A percentile compares a stretch with the other conserved stretches of the same genome.
Conservation (phyloP, 2,888 invertebrate genomes). For the Archips crataeganus region DNA sequence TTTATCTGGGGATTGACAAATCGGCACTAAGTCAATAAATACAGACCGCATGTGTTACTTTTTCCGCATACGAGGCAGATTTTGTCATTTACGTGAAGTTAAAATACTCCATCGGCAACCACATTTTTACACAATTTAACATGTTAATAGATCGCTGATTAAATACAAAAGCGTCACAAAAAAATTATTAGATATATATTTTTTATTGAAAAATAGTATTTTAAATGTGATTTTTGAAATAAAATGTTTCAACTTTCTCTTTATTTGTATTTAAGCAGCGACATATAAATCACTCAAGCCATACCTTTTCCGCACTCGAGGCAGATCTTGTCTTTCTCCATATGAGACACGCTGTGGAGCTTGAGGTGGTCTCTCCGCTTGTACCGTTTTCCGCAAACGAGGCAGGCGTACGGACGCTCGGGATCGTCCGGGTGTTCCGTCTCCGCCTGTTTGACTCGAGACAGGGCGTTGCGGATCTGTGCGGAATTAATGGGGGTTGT, state of each 20-base stretch:
- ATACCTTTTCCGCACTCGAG: slow-evolving; percentile 89
- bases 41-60: slow-evolving; percentile 62
- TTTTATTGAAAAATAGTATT: no score
- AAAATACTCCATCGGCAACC: background rate
- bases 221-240: no score
- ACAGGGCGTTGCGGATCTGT: slow-evolving; percentile 18
- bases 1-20: no score
- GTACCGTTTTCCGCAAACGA: slow-evolving; percentile 90
- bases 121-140: background rate
- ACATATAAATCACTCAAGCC: slow-evolving; percentile 38
- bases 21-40: background rate
- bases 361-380: slow-evolving; percentile 93
- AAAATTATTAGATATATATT: no score
- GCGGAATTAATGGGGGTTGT: background rate
- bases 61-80: slow-evolving; percentile 90
- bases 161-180: no score
- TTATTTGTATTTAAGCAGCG: no score
- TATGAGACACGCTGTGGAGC: slow-evolving; percentile 92
- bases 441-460: slow-evolving; percentile 57
- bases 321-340: slow-evolving; percentile 91
- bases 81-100: slow-evolving; percentile 85
- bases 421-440: slow-evolving; percentile 87
- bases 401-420: slow-evolving; percentile 89
- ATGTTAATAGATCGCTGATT: background rate
- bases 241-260: no score